Evolutionary conservation across 1,140 invertebrate genomes (phyloP).

Genomic region (Tetragnatha versicolor): DNA sequence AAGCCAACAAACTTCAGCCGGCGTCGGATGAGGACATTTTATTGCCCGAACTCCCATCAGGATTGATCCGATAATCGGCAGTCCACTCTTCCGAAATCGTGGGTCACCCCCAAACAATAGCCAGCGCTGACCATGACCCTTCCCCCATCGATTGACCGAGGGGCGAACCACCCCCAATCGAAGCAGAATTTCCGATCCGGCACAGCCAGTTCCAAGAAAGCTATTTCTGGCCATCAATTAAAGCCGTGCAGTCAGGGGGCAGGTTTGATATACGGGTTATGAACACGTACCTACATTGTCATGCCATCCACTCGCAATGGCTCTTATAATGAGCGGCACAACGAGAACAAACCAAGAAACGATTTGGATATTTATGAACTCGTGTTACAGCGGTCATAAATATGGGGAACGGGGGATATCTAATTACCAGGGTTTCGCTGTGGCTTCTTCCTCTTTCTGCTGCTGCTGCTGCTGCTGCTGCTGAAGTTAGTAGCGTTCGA

Average conservation of each 20-base stretch:
- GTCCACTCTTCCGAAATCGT: no score
- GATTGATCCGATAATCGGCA: no score
- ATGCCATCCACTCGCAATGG: constrained; percentile 32
- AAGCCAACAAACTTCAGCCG: no score
- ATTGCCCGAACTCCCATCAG: no score
- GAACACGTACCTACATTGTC: constrained; percentile 49
- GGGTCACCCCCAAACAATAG: no score
- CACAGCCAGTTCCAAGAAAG: constrained; percentile 37
- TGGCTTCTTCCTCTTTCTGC: constrained; percentile 31
- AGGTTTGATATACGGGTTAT: constrained; percentile 49
- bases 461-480: no score
- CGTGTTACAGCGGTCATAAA: constrained; percentile 43
- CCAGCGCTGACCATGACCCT: no score
- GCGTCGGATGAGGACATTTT: no score
- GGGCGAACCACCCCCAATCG: no score
- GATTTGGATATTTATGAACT: constrained; percentile 54
- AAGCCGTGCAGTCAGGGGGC: constrained; percentile 3
- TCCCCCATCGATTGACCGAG: no score
- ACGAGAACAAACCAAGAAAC: constrained; percentile 52
- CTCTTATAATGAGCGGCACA: constrained; percentile 46
- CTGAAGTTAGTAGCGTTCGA: no score
- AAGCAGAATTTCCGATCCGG: no score
- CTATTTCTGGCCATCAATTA: constrained; percentile 46
- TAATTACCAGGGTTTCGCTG: constrained; percentile 42
- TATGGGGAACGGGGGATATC: constrained; percentile 38